Evolutionary conservation across 2,888 invertebrate genomes (phyloP).

Genomic region (Torymus tubicola): DNA sequence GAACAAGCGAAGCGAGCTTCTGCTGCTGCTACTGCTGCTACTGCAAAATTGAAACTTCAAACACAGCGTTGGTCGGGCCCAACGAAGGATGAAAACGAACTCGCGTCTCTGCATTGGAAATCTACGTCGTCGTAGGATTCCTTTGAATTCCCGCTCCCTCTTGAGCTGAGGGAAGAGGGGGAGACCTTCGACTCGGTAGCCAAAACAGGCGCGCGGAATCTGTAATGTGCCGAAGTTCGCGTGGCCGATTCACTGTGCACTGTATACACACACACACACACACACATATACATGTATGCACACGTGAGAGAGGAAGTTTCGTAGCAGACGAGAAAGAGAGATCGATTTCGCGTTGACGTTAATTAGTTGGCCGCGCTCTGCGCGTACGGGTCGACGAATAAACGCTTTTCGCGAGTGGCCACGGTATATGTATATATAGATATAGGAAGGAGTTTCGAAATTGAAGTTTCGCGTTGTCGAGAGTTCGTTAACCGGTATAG

Average conservation of each 20-base stretch:
- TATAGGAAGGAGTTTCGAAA: constrained; percentile 4
- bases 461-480: constrained; percentile 7
- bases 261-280: neutral
- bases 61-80: neutral
- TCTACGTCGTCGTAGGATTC: constrained; percentile 10
- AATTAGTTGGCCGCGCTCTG: constrained; percentile 33
- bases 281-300: neutral
- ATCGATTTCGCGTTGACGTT: constrained; percentile 45
- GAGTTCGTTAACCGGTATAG: neutral
- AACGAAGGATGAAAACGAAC: neutral
- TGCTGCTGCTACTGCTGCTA: too few species aligned
- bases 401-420: constrained; percentile 16
- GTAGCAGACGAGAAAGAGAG: neutral
- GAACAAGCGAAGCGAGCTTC: too few species aligned
- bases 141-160: constrained; percentile 21
- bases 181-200: neutral
- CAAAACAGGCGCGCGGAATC: constrained; percentile 32
- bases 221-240: constrained; percentile 12
- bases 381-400: neutral
- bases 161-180: too few species aligned
- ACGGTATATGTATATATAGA: constrained; percentile 13
- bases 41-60: constrained; percentile 24
- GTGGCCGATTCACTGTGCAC: neutral
- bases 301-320: neutral
- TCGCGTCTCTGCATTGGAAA: neutral